A percentile compares a stretch with the other conserved stretches of the same genome.
These are phyloP conservation scores for Sesia bembeciformis DNA, from an alignment of 2,888 invertebrate genomes.

Conservation along the genomic window DNA sequence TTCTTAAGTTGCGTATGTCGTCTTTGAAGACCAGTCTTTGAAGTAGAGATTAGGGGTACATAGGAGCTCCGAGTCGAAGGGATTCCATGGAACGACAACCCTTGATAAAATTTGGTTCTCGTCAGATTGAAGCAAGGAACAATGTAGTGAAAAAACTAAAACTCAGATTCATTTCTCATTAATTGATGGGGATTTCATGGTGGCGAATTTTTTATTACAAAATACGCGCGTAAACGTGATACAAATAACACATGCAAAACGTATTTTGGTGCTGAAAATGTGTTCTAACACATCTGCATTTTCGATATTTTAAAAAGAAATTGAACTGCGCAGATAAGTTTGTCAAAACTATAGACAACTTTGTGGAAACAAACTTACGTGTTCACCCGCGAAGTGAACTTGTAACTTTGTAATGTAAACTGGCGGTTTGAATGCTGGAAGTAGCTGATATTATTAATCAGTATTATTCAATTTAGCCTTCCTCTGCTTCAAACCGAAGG, in stretches of 20 bases:
- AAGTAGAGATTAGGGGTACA: no score
- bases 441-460: slow-evolving; percentile 10
- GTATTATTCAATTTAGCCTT: slow-evolving; percentile 8
- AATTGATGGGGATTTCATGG: no score
- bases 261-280: not conserved
- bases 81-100: no score
- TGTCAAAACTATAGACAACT: not conserved
- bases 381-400: not conserved
- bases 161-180: no score
- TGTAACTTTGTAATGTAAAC: slow-evolving; percentile 4
- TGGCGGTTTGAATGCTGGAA: slow-evolving; percentile 5
- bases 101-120: no score
- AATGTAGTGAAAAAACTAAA: no score
- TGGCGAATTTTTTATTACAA: not conserved
- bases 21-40: no score
- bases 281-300: not conserved
- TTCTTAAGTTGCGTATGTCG: no score
- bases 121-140: no score
- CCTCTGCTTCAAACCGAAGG: slow-evolving; percentile 25
- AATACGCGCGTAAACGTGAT: not conserved
- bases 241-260: not conserved
- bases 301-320: not conserved
- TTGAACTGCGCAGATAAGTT: not conserved
- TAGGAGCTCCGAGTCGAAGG: no score
- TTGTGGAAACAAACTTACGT: not conserved